phyloP scores from a whole-genome alignment of 2,113 vertebrate species.

The Ophthalmolycus amberensis region DNA sequence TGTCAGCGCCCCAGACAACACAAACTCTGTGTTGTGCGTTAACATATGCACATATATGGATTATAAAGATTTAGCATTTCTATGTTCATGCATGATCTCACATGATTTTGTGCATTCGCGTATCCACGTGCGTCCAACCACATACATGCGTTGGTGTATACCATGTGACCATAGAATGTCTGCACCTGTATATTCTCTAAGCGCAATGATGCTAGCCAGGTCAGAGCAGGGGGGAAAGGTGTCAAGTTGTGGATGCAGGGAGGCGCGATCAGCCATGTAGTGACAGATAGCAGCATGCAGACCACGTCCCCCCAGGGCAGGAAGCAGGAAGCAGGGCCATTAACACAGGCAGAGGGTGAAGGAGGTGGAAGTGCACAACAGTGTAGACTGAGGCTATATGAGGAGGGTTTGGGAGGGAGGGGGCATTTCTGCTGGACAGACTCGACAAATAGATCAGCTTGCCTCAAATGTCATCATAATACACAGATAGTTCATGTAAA shows the following conservation, averaged over 20 bases:
- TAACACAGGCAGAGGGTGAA: slow-evolving; percentile 64
- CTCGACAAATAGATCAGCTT: slow-evolving; percentile 38
- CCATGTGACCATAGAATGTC: not conserved
- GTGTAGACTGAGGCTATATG: slow-evolving; percentile 58
- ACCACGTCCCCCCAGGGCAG: slow-evolving; percentile 65
- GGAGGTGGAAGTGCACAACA: slow-evolving; percentile 44
- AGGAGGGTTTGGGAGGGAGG: slow-evolving; percentile 18
- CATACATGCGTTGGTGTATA: slow-evolving; percentile 9
- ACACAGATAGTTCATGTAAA: not conserved
- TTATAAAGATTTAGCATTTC: slow-evolving; percentile 43
- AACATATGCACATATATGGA: slow-evolving; percentile 57
- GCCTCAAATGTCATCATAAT: not conserved
- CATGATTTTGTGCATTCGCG: not conserved
- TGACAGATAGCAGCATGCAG: slow-evolving; percentile 75
- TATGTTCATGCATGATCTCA: slow-evolving; percentile 16
- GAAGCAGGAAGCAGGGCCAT: slow-evolving; percentile 67
- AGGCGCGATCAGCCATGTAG: slow-evolving; percentile 48
- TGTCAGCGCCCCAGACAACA: slow-evolving; percentile 72
- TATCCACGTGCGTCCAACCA: slow-evolving; percentile 7
- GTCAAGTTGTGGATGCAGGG: slow-evolving; percentile 53
- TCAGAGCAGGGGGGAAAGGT: slow-evolving; percentile 40
- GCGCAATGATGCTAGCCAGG: slow-evolving; percentile 28
- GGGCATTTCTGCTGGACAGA: slow-evolving; percentile 37
- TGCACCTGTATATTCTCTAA: slow-evolving; percentile 34
- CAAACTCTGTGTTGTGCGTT: slow-evolving; percentile 43